Percentiles rank a stretch among this genome's conserved stretches.
phyloP scores from a whole-genome alignment of 2,888 invertebrate genomes.

The Agriopis leucophaearia region DNA sequence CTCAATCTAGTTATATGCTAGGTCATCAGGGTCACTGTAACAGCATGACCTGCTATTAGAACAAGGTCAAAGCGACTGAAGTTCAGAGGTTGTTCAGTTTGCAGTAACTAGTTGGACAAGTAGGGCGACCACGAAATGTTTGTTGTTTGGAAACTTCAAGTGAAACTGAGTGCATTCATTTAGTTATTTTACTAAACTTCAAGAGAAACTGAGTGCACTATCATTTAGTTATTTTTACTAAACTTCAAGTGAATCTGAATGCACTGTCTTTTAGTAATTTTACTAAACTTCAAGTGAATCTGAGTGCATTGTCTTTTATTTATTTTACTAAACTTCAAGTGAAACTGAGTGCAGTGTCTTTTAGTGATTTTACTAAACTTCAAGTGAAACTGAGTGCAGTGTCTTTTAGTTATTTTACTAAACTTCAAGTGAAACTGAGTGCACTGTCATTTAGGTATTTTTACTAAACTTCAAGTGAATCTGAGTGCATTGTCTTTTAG shows the following conservation, averaged over 20 bases:
- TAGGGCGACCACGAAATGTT: constrained; percentile 19
- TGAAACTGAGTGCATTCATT: not conserved
- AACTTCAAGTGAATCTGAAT: too few species aligned
- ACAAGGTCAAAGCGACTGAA: constrained; percentile 28
- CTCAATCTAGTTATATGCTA: not conserved
- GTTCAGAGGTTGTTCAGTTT: constrained; percentile 26
- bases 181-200: too few species aligned
- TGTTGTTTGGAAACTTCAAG: not conserved
- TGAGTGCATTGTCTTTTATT: too few species aligned
- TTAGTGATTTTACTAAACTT: too few species aligned
- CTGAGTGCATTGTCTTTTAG: too few species aligned
- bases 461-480: not conserved
- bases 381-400: too few species aligned
- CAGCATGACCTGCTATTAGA: constrained; percentile 10
- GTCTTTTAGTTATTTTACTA: not conserved
- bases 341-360: too few species aligned
- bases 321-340: too few species aligned
- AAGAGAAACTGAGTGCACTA: too few species aligned
- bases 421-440: too few species aligned
- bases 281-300: too few species aligned
- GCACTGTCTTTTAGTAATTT: too few species aligned
- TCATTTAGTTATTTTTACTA: not conserved
- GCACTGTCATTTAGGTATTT: not conserved
- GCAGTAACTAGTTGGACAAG: constrained; percentile 8
- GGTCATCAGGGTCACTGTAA: constrained; percentile 17